phyloP scores from a whole-genome alignment of 2,888 invertebrate species.

The Parnassius glacialis region DNA sequence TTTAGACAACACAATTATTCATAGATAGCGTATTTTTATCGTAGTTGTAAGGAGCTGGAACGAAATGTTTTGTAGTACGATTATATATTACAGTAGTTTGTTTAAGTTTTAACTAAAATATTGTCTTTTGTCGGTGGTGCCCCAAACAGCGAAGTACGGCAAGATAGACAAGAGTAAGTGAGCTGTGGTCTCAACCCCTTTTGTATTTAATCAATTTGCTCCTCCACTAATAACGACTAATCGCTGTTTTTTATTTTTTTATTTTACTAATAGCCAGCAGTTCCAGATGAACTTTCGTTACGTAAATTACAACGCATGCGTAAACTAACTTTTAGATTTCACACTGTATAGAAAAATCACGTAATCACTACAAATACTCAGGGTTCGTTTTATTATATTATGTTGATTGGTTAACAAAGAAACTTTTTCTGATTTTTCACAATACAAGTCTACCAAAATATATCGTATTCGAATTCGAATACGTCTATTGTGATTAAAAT shows the following conservation, averaged over 20 bases:
- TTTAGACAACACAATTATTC: slow-evolving; percentile 2
- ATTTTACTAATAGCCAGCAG: slow-evolving; percentile 64
- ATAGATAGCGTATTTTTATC: slow-evolving; percentile 16
- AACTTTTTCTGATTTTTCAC: too few relatives aligned
- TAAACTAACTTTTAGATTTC: slow-evolving; percentile 44
- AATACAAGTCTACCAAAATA: too few relatives aligned
- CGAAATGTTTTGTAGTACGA: slow-evolving; percentile 15
- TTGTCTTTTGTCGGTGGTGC: slow-evolving; percentile 81
- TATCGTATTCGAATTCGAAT: too few relatives aligned
- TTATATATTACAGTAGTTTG: slow-evolving; percentile 7
- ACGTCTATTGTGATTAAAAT: slow-evolving; percentile 37
- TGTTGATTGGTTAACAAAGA: too few relatives aligned
- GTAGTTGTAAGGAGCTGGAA: slow-evolving; percentile 28
- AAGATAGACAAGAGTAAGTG: slow-evolving; percentile 77
- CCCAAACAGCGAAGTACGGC: slow-evolving; percentile 78
- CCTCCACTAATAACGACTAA: slow-evolving; percentile 74
- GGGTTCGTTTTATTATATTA: slow-evolving; percentile 8
- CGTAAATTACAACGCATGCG: slow-evolving; percentile 59
- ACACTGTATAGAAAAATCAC: slow-evolving; percentile 27
- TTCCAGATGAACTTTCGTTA: slow-evolving; percentile 60
- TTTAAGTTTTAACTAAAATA: slow-evolving; percentile 61
- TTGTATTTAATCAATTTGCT: slow-evolving; percentile 67
- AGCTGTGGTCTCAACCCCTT: slow-evolving; percentile 79
- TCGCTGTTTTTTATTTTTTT: slow-evolving; percentile 56
- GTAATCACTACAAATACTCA: slow-evolving; percentile 4